Conservation (phyloP, 2,113 vertebrate genomes). For the Microtus richardsoni region DNA sequence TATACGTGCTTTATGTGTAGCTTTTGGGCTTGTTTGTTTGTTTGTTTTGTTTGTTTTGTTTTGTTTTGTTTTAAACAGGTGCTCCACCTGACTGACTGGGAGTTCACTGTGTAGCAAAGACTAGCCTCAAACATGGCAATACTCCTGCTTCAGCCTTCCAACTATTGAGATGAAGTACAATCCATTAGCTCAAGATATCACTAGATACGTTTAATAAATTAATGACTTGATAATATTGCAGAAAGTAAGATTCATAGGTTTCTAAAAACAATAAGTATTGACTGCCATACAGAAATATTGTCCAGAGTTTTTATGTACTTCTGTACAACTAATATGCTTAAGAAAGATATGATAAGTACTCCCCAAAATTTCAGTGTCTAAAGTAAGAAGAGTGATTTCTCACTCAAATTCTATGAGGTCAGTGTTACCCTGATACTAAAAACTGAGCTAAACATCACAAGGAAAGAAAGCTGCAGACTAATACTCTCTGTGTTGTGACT, state of each 20-base stretch:
- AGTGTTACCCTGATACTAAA: neutral
- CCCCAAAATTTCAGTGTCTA: constrained; percentile 5
- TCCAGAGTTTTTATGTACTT: neutral
- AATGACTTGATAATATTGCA: neutral
- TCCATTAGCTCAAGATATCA: neutral
- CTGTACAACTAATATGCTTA: neutral
- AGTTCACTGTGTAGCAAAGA: too few relatives aligned
- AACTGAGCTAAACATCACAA: neutral
- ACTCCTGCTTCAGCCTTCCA: neutral
- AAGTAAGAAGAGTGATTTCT: too few relatives aligned
- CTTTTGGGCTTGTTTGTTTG: neutral
- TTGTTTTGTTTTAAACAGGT: neutral
- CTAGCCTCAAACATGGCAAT: neutral
- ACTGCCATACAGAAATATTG: neutral
- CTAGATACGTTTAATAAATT: neutral
- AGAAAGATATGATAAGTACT: constrained; percentile 17
- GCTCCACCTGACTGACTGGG: neutral
- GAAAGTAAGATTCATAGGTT: neutral
- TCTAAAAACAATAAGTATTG: neutral
- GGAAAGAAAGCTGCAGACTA: neutral
- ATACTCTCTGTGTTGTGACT: neutral
- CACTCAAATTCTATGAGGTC: neutral
- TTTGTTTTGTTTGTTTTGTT: too few relatives aligned
- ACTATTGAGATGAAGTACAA: neutral
- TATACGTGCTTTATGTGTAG: neutral